These are phyloP conservation scores for Cordilura impudica DNA, from an alignment of 2,888 invertebrate species.

Conservation along the genomic window DNA sequence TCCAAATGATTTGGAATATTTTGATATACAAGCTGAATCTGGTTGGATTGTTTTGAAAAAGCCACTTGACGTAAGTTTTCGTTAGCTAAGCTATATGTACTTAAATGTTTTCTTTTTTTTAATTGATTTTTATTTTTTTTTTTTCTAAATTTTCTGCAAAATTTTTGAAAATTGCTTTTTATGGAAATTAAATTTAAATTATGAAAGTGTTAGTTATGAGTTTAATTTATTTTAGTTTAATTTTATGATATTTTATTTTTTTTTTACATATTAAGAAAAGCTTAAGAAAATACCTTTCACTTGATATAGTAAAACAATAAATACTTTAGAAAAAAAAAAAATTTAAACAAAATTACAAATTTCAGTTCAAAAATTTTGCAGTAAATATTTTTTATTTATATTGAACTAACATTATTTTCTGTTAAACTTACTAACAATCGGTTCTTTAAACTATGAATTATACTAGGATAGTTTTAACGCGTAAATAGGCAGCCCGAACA, in stretches of 20 bases:
- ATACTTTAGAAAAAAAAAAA: no score
- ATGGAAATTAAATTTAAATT: no score
- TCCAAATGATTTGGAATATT: conserved; percentile 94
- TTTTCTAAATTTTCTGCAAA: conserved; percentile 21
- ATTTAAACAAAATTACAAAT: no score
- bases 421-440: not conserved
- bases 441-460: not conserved
- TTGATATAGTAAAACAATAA: no score
- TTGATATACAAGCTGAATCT: conserved; percentile 96
- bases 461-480: not conserved
- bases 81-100: conserved; percentile 58
- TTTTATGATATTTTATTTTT: not conserved
- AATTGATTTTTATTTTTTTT: not conserved
- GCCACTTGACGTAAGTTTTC: conserved; percentile 95
- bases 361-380: not conserved
- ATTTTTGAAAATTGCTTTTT: not conserved
- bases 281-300: no score
- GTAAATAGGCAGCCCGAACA: not conserved
- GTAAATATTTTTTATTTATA: not conserved
- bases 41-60: conserved; percentile 98
- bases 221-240: not conserved
- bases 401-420: conserved; percentile 28
- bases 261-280: no score
- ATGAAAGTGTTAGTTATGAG: no score
- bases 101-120: conserved; percentile 34